A percentile compares a stretch with the other conserved stretches of the same genome.
phyloP scores from a whole-genome alignment of 2,888 invertebrate genomes.

The Dicycla oo region DNA sequence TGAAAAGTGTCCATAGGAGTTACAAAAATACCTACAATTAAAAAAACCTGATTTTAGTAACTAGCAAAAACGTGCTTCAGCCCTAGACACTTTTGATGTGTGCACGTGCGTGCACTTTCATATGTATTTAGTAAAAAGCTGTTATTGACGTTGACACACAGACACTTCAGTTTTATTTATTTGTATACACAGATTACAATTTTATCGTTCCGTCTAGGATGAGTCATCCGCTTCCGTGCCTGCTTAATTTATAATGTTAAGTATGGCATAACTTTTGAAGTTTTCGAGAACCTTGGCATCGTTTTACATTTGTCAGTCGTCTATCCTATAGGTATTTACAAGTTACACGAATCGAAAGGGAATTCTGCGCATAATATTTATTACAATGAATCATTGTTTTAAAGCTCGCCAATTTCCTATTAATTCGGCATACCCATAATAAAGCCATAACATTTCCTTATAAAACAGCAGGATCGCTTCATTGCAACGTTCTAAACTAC shows the following conservation, averaged over 20 bases:
- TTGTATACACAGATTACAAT: not conserved
- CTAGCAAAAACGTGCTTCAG: too few relatives aligned
- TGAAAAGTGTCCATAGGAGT: too few relatives aligned
- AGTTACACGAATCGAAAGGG: constrained; percentile 1
- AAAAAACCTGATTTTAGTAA: too few relatives aligned
- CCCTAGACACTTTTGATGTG: too few relatives aligned
- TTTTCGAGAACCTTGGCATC: constrained; percentile 28
- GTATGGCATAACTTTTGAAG: constrained; percentile 19
- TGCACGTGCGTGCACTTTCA: too few relatives aligned
- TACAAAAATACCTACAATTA: too few relatives aligned
- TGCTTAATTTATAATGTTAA: constrained; percentile 8
- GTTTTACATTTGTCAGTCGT: not conserved
- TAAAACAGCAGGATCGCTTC: constrained; percentile 31
- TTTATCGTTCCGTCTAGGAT: constrained; percentile 21
- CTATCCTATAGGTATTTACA: not conserved
- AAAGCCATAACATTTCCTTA: constrained; percentile 46
- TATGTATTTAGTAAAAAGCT: too few relatives aligned
- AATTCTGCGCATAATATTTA: constrained; percentile 17
- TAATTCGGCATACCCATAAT: constrained; percentile 14
- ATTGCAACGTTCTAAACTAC: constrained; percentile 29
- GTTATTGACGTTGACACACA: too few relatives aligned
- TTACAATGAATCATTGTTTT: constrained; percentile 32
- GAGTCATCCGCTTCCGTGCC: constrained; percentile 28
- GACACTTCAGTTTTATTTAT: too few relatives aligned
- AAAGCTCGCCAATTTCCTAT: constrained; percentile 35